A percentile compares a stretch with the other conserved stretches of the same genome.
These are phyloP conservation scores for Champsocephalus esox DNA, from an alignment of 2,797 vertebrate genomes.

Conservation along the genomic window DNA sequence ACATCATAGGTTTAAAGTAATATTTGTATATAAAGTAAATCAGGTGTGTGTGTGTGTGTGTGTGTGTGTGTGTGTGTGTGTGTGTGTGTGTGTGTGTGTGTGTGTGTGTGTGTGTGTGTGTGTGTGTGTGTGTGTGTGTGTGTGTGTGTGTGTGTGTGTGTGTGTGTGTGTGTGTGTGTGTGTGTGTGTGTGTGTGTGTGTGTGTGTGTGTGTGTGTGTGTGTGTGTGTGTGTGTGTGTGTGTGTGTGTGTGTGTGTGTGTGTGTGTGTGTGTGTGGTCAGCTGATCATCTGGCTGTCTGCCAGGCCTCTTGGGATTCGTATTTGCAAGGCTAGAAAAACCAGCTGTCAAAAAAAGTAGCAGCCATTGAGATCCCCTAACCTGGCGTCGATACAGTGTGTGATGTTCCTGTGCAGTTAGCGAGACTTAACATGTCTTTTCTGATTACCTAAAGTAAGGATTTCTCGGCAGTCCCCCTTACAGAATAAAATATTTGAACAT, in stretches of 20 bases:
- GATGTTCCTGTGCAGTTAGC: background rate
- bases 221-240: background rate
- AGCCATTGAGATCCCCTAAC: conserved; percentile 19
- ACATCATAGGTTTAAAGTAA: too few species aligned
- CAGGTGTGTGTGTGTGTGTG: too few species aligned
- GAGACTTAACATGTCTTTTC: conserved; percentile 14
- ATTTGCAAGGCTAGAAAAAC: conserved; percentile 39
- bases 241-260: background rate
- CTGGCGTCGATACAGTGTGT: background rate
- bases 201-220: too few species aligned
- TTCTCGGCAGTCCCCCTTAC: background rate
- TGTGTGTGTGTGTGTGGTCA: conserved; percentile 4
- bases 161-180: too few species aligned
- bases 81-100: too few species aligned
- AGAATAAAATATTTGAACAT: background rate
- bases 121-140: too few species aligned
- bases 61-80: too few species aligned
- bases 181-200: too few species aligned
- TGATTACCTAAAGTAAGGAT: conserved; percentile 50
- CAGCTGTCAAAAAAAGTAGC: conserved; percentile 21
- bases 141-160: too few species aligned
- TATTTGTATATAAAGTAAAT: too few species aligned
- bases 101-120: too few species aligned
- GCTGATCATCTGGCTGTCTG: conserved; percentile 34
- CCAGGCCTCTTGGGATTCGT: conserved; percentile 39